Conservation (phyloP, 2,888 invertebrate genomes). For the Callyntrura sp. region DNA sequence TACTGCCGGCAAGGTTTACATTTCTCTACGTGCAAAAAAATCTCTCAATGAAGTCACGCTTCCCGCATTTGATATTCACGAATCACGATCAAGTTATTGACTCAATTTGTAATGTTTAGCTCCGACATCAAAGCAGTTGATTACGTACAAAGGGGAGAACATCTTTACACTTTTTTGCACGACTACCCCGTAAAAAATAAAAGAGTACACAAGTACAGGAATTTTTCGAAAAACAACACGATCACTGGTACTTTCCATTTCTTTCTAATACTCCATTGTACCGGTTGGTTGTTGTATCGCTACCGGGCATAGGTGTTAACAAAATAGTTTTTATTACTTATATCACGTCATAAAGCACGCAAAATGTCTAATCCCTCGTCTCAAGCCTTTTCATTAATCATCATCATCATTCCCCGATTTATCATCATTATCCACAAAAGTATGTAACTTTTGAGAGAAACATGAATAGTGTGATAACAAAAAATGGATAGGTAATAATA, state of each 20-base stretch:
- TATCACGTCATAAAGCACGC: slow-evolving; percentile 67
- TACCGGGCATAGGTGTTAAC: slow-evolving; percentile 66
- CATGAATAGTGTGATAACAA: no score
- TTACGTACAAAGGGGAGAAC: no score
- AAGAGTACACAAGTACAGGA: slow-evolving; percentile 27
- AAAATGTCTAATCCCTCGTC: slow-evolving; percentile 51
- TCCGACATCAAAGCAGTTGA: slow-evolving; percentile 18
- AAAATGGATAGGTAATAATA: no score
- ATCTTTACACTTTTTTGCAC: slow-evolving; percentile 14
- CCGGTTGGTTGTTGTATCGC: slow-evolving; percentile 12
- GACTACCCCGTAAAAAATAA: no score
- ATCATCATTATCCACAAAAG: not conserved
- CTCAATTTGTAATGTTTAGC: slow-evolving; percentile 43
- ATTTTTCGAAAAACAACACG: no score
- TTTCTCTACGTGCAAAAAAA: slow-evolving; percentile 45
- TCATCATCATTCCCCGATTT: not conserved
- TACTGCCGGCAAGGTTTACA: not conserved
- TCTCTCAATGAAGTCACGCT: slow-evolving; percentile 55
- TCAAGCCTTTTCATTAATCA: slow-evolving; percentile 56
- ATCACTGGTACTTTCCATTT: no score
- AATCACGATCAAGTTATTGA: slow-evolving; percentile 70
- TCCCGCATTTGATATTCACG: slow-evolving; percentile 50
- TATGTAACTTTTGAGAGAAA: no score
- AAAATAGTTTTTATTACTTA: slow-evolving; percentile 54
- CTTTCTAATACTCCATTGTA: no score